Base-by-base conservation (phyloP, 2,888 invertebrate genomes). In the Eupithecia pulchellata region DNA sequence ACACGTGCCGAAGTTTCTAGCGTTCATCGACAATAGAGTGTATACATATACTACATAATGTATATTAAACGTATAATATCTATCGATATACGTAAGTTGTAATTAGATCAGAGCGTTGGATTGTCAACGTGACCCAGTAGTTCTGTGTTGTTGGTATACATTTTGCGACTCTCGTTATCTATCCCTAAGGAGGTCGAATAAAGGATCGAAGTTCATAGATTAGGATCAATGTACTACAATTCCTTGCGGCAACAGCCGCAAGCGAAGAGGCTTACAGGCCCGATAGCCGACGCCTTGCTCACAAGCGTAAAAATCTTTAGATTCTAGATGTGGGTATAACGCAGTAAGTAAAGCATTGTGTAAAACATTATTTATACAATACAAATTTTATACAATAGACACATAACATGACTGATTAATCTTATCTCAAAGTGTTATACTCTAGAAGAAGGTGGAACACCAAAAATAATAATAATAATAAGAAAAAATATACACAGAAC, bases 1-100 rank as follows among this genome's bases (percentile, higher is more conserved):
- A 42, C n/a, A 42, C 42, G 42, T 42, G 42, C 42, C 42, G n/a
- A n/a, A 42, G n/a, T 42, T n/a, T 42, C n/a, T 42, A 42, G 8
- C 42, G 8, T 42, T 42, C 42, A 42, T 20, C n/a, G 2, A 42
- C n/a, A 20, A 20, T 8, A 20, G 42, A 3, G 39, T 39, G 1
- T 39, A 5, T 39, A 14, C 4, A 14, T 36, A 36, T 36, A n/a
- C n/a, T 5, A 32, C 32, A 6, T 6, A 5, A 32, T 39, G 4
- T 39, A 39, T 42, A 4, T n/a, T 17, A 42, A 6, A 42, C 42
- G n/a, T n/a, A n/a, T 1, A 14, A 14, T 42, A 42, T 42, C n/a
- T 42, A n/a, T 17, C 42, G n/a, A 42, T 2, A 42, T 42, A 42
- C 42, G 42, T 42, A 42, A 42, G n/a, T n/a, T 6, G 42, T 42